Evolutionary conservation across 2,113 vertebrate species (phyloP), one percentile per base, ranked within the genome.

Genomic region (Serinus canaria): DNA sequence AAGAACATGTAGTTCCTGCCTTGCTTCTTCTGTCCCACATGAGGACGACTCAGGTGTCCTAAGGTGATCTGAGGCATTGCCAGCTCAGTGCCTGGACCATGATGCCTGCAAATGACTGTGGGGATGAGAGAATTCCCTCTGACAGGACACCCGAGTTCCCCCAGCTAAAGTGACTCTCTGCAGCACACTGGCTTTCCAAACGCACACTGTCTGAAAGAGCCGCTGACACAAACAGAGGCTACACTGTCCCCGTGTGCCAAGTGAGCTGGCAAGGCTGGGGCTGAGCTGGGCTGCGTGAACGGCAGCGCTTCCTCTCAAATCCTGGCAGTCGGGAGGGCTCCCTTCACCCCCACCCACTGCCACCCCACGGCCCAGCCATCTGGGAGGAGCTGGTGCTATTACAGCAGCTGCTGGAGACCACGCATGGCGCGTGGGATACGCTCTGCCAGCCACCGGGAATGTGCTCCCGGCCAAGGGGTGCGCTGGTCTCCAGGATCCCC

Each of bases 71-170:
- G 19, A 47, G 53, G 24, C 30, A 53, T 4, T 5, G 0, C 41
- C 35, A 22, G 2, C 10, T 15, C 39, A 46, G 12, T 0, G 0
- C 21, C n/a, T n/a, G 35, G n/a, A 68, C 23, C 1, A 0, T 1
- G 3, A 62, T 59, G 24, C 60, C 37, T 28, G 24, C 17, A 72
- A 58, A 20, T 6, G 12, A 13, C 37, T 14, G 11, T 17, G 5
- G 27, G 37, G 11, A 52, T 25, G 10, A 37, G 33, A 52, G 41
- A 53, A 50, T 55, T 70, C 74, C 24, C 43, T 70, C 39, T 2
- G 1, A 24, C 0, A 3, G 39, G 33, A 68, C 55, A 37, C 39
- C 35, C 2, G 0, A 25, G 21, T 23, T 83, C 53, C 25, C 46
- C 41, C 41, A 59, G 4, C 23, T 44, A 12, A 59, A 80, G 30